These are phyloP conservation scores for Meiosimyza platycephala DNA, from an alignment of 2,888 invertebrate genomes.

Conservation along the genomic window DNA sequence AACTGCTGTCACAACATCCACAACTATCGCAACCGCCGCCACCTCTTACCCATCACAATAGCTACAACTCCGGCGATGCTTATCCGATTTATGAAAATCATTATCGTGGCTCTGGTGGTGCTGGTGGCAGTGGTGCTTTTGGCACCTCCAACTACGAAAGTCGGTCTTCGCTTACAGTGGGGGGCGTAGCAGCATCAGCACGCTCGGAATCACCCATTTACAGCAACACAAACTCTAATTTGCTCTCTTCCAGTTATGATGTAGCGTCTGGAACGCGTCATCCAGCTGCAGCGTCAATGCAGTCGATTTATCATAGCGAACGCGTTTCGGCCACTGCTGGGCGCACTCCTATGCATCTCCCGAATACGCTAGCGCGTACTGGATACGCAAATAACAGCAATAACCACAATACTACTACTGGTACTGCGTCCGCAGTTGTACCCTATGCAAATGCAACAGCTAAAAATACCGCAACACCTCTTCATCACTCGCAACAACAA, in stretches of 20 bases:
- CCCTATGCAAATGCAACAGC: background rate
- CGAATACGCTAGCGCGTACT: slow-evolving; percentile 2
- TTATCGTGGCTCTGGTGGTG: slow-evolving; percentile 58
- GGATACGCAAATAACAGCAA: background rate
- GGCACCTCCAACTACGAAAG: slow-evolving; percentile 42
- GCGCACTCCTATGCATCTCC: slow-evolving; percentile 30
- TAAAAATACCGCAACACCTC: slow-evolving; percentile 17
- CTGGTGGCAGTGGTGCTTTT: slow-evolving; percentile 33
- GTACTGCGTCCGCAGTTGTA: background rate
- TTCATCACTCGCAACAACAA: slow-evolving; percentile 31
- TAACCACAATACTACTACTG: background rate
- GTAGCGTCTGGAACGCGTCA: slow-evolving; percentile 27
- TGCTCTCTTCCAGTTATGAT: slow-evolving; percentile 51
- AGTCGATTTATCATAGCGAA: slow-evolving; percentile 54
- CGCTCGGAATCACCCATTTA: slow-evolving; percentile 71
- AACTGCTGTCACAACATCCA: slow-evolving; percentile 34
- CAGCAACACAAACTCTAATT: slow-evolving; percentile 68
- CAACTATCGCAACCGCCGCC: slow-evolving; percentile 44
- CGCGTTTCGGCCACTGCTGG: slow-evolving; percentile 42
- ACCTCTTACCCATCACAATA: slow-evolving; percentile 43
- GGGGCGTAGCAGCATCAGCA: slow-evolving; percentile 4
- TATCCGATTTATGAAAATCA: slow-evolving; percentile 72
- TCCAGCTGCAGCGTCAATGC: slow-evolving; percentile 52
- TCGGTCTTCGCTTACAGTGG: slow-evolving; percentile 44
- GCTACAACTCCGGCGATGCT: slow-evolving; percentile 61